Evolutionary conservation across 1,140 invertebrate species (phyloP), one percentile per base, ranked within the genome.

Genomic region (Heterodera schachtii): DNA sequence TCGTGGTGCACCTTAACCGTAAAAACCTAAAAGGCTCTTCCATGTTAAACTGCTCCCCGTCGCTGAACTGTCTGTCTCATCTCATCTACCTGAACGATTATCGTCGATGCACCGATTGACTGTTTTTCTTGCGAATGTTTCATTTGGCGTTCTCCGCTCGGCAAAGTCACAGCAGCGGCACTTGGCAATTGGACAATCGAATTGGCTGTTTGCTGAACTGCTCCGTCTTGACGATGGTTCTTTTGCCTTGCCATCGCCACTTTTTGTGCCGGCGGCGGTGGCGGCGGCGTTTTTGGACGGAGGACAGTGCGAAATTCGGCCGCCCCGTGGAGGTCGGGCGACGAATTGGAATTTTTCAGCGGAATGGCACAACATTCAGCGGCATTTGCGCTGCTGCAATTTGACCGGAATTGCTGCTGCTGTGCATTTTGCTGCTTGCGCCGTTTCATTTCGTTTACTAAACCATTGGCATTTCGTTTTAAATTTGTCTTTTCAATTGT

Each of bases 381-480:
- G 49, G 41, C 75, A 52, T 67, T 43, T 74, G 16, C 73, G 60
- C 46, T 41, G 73, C 49, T 16, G 79, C 31, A 82, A 71, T 76
- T 69, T 75, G 87, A 69, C 44, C 84, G 78, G 75, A 77, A 79
- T 60, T 60, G 57, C 19, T 60, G 57, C 57, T 60, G 57, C 16
- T 60, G 84, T 71, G 78, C 83, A 84, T 41, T 57, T 43, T 71
- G 83, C 71, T 90, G 85, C 91, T 92, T 92, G 94, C 94, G 92
- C 52, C 94, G 92, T 91, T 97, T 97, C 95, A 97, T 97, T 91
- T 96, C 95, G 0, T 95, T 94, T 73, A 97, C 95, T 60, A 60
- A 60, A 60, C 31, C 31, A 60, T 75, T 75, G 49, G 31, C 31
- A 31, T 31, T 57, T 57, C n/a, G 46, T 31, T 73, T 73, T 16